Conservation (phyloP, 2,113 vertebrate genomes). For the Phyllopteryx taeniolatus region DNA sequence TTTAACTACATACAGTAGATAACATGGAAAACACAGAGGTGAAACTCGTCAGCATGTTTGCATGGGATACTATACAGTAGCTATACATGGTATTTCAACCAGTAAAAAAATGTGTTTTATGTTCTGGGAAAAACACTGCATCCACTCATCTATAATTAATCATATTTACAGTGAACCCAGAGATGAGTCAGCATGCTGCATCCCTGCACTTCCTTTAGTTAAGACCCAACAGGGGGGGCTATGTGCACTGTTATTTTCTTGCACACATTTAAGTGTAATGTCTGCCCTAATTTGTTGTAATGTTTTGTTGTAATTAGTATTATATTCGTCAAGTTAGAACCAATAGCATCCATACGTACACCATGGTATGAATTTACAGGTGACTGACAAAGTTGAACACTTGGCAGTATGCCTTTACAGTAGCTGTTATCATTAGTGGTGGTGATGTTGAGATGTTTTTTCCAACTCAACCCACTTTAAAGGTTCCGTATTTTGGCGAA, state of each 20-base stretch:
- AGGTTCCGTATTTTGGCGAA: too few relatives aligned
- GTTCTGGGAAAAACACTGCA: slow-evolving; percentile 17
- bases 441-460: too few relatives aligned
- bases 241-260: background rate
- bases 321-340: background rate
- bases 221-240: background rate
- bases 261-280: background rate
- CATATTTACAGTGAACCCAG: slow-evolving; percentile 25
- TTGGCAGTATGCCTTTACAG: background rate
- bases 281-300: background rate
- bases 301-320: background rate
- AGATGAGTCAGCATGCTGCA: slow-evolving; percentile 28
- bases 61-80: background rate
- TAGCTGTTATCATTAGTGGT: too few relatives aligned
- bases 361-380: background rate
- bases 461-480: too few relatives aligned
- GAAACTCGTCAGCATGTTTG: background rate
- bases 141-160: slow-evolving; percentile 54
- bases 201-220: slow-evolving; percentile 5
- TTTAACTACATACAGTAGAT: background rate
- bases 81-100: background rate
- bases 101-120: slow-evolving; percentile 8
- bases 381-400: background rate
- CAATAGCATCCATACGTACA: background rate
- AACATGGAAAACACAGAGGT: background rate